Conservation (phyloP, 2,113 vertebrate species). For the Aptenodytes forsteri region DNA sequence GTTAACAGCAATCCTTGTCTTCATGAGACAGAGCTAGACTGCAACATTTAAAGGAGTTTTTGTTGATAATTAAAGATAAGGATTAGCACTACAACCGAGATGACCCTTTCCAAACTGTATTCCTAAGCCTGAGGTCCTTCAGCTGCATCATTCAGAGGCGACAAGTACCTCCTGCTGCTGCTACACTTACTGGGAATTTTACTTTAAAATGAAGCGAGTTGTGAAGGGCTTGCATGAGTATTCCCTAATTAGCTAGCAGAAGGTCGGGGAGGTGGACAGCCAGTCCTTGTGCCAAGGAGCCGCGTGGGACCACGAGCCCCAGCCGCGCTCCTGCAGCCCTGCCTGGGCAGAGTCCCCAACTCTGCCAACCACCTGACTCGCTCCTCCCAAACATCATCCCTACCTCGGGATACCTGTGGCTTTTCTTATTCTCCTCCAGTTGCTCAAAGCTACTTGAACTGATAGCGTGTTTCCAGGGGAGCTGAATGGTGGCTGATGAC, state of each 20-base stretch:
- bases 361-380: accelerated
- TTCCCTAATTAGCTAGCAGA: not conserved
- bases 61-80: not conserved
- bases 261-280: not conserved
- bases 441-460: not conserved
- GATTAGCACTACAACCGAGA: too few species aligned
- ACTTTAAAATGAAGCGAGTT: not conserved
- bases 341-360: too few species aligned
- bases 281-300: not conserved
- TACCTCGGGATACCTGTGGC: not conserved
- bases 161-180: accelerated
- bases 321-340: not conserved
- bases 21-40: not conserved
- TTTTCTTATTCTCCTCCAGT: accelerated
- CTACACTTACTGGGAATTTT: not conserved
- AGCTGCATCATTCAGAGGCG: not conserved
- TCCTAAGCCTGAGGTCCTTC: constrained; percentile 15
- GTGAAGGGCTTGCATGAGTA: not conserved
- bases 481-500: not conserved
- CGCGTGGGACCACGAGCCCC: accelerated
- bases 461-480: accelerated
- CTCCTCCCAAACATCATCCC: not conserved
- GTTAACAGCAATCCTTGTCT: not conserved
- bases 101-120: not conserved
- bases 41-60: not conserved